Conservation (phyloP, 2,888 invertebrate species). For the Drosophila diplacantha region DNA sequence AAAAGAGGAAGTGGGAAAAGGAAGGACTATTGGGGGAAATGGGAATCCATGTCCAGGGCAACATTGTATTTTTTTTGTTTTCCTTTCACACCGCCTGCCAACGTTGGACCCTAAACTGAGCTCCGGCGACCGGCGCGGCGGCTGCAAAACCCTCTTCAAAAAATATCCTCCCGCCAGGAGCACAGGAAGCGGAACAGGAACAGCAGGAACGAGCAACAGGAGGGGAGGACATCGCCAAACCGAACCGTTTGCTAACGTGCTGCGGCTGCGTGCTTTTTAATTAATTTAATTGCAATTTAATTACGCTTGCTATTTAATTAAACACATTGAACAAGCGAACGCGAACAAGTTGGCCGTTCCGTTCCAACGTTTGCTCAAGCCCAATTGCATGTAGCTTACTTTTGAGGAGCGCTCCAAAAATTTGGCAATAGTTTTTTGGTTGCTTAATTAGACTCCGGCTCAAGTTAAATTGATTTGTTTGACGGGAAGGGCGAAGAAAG, state of each 20-base stretch:
- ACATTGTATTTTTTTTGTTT: constrained; percentile 52
- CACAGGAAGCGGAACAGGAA: constrained; percentile 26
- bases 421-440: constrained; percentile 34
- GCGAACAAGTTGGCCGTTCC: constrained; percentile 47
- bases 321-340: constrained; percentile 66
- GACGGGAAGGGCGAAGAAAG: background rate
- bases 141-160: constrained; percentile 54
- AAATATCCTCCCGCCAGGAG: constrained; percentile 21
- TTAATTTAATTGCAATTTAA: constrained; percentile 76
- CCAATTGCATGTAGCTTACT: constrained; percentile 56
- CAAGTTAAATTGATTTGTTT: constrained; percentile 37
- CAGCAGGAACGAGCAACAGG: constrained; percentile 17
- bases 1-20: background rate
- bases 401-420: constrained; percentile 13
- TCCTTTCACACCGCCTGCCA: constrained; percentile 44
- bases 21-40: background rate
- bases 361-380: constrained; percentile 35
- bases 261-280: constrained; percentile 71
- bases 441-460: constrained; percentile 20
- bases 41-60: constrained; percentile 38
- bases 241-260: constrained; percentile 42
- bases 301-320: constrained; percentile 76
- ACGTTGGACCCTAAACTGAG: constrained; percentile 56
- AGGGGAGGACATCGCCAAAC: constrained; percentile 29
- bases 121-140: constrained; percentile 26